Percentiles rank a stretch among this genome's conserved stretches.
phyloP scores from a whole-genome alignment of 2,888 invertebrate genomes.

The Macrosoma leucophasiata region DNA sequence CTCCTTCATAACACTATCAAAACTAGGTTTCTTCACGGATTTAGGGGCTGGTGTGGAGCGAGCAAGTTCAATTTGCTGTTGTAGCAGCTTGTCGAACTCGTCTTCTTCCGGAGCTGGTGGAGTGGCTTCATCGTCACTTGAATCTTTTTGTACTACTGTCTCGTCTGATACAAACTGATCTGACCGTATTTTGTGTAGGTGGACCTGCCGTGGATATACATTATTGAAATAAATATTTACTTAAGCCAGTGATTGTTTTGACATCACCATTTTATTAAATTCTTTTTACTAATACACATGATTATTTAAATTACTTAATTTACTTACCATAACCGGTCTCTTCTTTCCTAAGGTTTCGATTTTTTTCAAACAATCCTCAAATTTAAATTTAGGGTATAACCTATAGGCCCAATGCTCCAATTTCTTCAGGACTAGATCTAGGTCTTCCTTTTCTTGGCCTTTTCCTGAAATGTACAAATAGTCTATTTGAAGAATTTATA shows the following conservation, averaged over 20 bases:
- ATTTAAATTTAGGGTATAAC: conserved; percentile 91
- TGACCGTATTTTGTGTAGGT: conserved; percentile 79
- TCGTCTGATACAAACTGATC: conserved; percentile 74
- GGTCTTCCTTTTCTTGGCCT: conserved; percentile 88
- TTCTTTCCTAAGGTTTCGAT: conserved; percentile 83
- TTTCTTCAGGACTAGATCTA: conserved; percentile 85
- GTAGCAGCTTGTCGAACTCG: conserved; percentile 79
- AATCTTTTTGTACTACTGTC: conserved; percentile 53
- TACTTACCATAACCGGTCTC: conserved; percentile 82
- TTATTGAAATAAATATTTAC: too few relatives aligned
- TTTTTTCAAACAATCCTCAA: conserved; percentile 91
- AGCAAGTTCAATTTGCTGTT: conserved; percentile 78
- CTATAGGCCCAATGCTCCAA: conserved; percentile 96
- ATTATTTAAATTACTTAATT: conserved; percentile 2
- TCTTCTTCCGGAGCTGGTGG: conserved; percentile 61
- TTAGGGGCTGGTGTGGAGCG: conserved; percentile 53
- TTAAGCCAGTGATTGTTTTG: too few relatives aligned
- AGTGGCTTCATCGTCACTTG: conserved; percentile 62
- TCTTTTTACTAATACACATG: too few relatives aligned
- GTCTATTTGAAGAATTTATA: too few relatives aligned
- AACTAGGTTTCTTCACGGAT: conserved; percentile 36
- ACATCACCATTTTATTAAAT: too few relatives aligned
- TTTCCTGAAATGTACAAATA: too few relatives aligned
- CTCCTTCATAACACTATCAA: conserved; percentile 32
- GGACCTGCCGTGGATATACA: conserved; percentile 66